phyloP scores from a whole-genome alignment of 2,113 vertebrate genomes.

The Chionis minor region DNA sequence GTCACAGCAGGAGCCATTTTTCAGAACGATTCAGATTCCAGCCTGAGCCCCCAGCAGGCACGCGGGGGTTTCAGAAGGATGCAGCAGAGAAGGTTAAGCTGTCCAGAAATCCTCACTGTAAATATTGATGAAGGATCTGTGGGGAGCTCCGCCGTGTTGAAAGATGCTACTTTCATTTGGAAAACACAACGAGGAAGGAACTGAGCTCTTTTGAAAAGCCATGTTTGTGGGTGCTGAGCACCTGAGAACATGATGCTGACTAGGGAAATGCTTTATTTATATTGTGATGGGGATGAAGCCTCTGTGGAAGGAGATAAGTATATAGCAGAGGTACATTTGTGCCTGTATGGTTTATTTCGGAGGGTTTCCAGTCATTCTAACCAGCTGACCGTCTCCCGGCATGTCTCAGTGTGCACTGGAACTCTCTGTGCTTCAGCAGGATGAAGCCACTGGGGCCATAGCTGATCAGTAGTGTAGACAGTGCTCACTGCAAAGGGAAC shows the following conservation, averaged over 20 bases:
- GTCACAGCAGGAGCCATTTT: background rate
- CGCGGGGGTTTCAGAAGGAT: background rate
- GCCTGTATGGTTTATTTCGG: background rate
- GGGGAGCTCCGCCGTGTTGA: background rate
- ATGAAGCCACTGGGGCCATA: background rate
- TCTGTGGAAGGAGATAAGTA: background rate
- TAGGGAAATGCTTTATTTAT: background rate
- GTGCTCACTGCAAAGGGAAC: background rate
- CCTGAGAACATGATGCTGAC: background rate
- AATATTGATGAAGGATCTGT: background rate
- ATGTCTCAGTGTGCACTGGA: background rate
- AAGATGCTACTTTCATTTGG: background rate
- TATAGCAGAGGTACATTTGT: background rate
- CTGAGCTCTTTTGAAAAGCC: background rate
- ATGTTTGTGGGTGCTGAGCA: background rate
- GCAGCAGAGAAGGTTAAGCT: background rate
- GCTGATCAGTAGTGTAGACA: background rate
- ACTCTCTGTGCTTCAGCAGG: background rate
- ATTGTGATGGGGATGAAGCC: background rate
- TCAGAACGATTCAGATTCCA: background rate
- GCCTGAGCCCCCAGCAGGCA: fast-evolving
- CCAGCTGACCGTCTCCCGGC: background rate
- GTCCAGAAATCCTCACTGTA: background rate
- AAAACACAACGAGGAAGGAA: background rate
- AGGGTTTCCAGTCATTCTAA: slow-evolving; percentile 1